Evolutionary conservation across 1,140 invertebrate species (phyloP), one percentile per base, ranked within the genome.

Genomic region (Triops longicaudatus): DNA sequence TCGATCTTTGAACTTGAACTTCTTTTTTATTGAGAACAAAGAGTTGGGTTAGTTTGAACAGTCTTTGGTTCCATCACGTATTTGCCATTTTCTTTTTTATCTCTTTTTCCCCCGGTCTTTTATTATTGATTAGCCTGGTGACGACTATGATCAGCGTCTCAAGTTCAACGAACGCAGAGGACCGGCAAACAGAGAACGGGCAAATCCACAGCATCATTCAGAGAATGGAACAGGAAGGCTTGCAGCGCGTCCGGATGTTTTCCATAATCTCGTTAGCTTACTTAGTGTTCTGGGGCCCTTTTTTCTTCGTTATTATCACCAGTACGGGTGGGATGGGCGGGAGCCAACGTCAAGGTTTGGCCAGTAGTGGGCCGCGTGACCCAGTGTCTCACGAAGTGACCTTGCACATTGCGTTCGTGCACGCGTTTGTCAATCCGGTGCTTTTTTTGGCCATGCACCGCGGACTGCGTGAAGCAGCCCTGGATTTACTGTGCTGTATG

Each of bases 331-430:
- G 37, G 28, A 44, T 43, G 14, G 37, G 37, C 31, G 74, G 76
- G 27, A 72, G 11, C 28, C 26, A 75, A 31, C 37, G 74, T 10
- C 26, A 44, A 31, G 74, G 26, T 26, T 44, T 75, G 74, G 74
- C 74, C 37, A 42, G 37, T 14, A 44, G 37, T 11, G 74, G 74
- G 22, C 74, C 74, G 37, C 74, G 90, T 2, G 85, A 90, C 26
- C 87, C 91, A 75, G 90, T 73, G n/a, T 73, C 74, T 26, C 75
- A 78, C 75, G 73, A 92, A 90, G 90, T 93, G 80, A 93, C 92
- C 42, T 86, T 96, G 78, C 92, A 94, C 86, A 92, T 94, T 83
- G 93, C 92, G 50, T 93, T 94, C 84, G 89, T 93, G 74, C 93
- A 95, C 84, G 92, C 92, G 10, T 93, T 93, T 80, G 91, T 94